A percentile compares a stretch with the other conserved stretches of the same genome.
Evolutionary conservation across 2,113 vertebrate species (phyloP).

Genomic region (Ornithorhynchus anatinus): DNA sequence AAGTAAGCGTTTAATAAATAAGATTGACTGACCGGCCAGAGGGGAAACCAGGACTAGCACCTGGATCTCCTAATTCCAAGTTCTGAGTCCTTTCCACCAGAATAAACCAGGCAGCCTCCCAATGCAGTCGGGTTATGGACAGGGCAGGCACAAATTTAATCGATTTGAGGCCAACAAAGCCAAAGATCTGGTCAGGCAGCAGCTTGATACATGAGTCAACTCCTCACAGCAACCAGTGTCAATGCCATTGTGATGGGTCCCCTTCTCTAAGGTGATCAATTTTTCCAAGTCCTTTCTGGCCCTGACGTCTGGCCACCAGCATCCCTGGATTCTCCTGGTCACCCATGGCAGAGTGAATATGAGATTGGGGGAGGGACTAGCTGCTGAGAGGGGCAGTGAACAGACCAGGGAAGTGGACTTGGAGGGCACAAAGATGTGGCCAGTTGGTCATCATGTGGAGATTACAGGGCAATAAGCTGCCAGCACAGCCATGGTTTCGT

Average conservation of each 20-base stretch:
- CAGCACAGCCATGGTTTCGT: no score
- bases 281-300: background rate
- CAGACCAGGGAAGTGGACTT: no score
- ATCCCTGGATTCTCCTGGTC: background rate
- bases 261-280: background rate
- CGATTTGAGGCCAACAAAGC: background rate
- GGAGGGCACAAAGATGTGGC: no score
- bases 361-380: background rate
- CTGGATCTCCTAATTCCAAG: no score
- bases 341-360: background rate
- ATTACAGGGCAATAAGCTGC: background rate
- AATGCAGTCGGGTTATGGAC: background rate
- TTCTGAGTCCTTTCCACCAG: no score
- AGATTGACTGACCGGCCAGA: no score
- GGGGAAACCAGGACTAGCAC: no score
- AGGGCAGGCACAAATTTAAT: background rate
- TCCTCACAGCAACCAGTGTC: slow-evolving; percentile 21
- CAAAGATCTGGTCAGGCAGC: background rate
- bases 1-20: no score
- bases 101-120: no score
- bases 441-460: background rate
- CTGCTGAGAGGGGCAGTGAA: background rate
- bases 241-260: background rate
- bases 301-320: background rate
- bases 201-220: background rate